Conservation (phyloP, 2,797 vertebrate genomes). For the Alectoris magna region DNA sequence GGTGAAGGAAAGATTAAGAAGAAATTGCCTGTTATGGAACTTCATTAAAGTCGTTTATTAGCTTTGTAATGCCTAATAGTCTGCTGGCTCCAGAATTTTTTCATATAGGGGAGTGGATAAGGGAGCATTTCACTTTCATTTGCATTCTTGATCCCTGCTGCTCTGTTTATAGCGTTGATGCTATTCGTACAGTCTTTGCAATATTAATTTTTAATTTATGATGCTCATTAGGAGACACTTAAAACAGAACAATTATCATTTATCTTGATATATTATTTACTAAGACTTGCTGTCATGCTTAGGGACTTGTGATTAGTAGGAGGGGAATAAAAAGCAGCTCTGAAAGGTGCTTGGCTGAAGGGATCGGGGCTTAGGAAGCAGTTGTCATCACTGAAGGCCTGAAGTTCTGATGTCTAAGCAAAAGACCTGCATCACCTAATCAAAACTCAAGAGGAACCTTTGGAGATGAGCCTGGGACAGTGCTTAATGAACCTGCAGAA, state of each 20-base stretch:
- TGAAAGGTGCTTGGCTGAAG: slow-evolving; percentile 72
- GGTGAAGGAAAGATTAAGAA: slow-evolving; percentile 57
- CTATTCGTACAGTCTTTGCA: slow-evolving; percentile 91
- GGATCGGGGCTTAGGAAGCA: slow-evolving; percentile 79
- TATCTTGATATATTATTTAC: slow-evolving; percentile 99
- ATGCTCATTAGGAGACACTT: slow-evolving; percentile 94
- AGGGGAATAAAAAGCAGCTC: slow-evolving; percentile 72
- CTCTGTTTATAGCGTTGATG: slow-evolving; percentile 85
- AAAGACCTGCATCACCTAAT: slow-evolving; percentile 78
- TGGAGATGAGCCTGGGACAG: slow-evolving; percentile 76
- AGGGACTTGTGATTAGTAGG: slow-evolving; percentile 82
- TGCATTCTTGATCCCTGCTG: slow-evolving; percentile 83
- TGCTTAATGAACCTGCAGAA: slow-evolving; percentile 85
- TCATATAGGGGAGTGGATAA: slow-evolving; percentile 48
- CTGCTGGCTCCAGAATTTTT: slow-evolving; percentile 69
- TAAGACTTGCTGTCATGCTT: slow-evolving; percentile 92
- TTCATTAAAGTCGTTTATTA: slow-evolving; percentile 76
- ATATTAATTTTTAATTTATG: slow-evolving; percentile 98
- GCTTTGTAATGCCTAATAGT: slow-evolving; percentile 60
- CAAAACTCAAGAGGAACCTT: slow-evolving; percentile 81
- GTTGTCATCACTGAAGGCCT: slow-evolving; percentile 77
- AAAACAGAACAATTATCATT: slow-evolving; percentile 99
- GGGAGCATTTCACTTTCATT: slow-evolving; percentile 81
- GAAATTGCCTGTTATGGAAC: slow-evolving; percentile 52
- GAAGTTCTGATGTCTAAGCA: slow-evolving; percentile 76